Evolutionary conservation across 1,140 invertebrate genomes (phyloP).

Genomic region (Elysia chlorotica): DNA sequence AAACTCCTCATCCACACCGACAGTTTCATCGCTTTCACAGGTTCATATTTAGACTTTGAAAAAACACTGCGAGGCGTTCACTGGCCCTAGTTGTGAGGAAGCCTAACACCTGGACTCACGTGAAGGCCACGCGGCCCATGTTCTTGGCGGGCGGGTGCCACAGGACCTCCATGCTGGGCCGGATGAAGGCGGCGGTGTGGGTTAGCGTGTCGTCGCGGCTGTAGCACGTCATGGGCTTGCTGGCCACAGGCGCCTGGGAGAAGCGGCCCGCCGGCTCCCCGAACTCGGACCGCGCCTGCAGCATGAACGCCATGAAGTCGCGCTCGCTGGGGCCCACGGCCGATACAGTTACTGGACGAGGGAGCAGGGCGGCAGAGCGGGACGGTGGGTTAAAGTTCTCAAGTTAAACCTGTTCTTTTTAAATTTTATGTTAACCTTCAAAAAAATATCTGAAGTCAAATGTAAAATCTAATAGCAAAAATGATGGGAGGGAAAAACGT

Average conservation of each 20-base stretch:
- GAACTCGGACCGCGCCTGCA: conserved; percentile 20
- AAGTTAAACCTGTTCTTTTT: background rate
- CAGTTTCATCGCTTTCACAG: no score
- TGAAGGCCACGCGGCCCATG: no score
- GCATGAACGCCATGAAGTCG: conserved; percentile 28
- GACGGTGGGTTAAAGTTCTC: background rate
- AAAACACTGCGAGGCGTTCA: no score
- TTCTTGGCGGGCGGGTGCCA: conserved; percentile 32
- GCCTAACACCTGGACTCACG: no score
- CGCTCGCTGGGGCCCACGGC: background rate
- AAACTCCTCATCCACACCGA: no score
- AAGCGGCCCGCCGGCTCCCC: conserved; percentile 15
- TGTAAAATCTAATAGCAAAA: background rate
- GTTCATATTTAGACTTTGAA: no score
- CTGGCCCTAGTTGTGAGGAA: no score
- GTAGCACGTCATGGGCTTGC: conserved; percentile 24
- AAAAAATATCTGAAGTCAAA: no score
- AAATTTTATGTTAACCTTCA: background rate
- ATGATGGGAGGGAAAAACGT: background rate
- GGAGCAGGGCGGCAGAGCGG: background rate
- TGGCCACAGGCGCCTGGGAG: conserved; percentile 1
- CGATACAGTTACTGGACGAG: conserved; percentile 18
- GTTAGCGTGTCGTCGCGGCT: conserved; percentile 21
- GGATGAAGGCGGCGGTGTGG: conserved; percentile 24
- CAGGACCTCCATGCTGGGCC: conserved; percentile 20